Percentiles rank a stretch among this genome's conserved stretches.
These are phyloP conservation scores for Polydrusus pterygomalis DNA, from an alignment of 2,888 invertebrate species.

Conservation along the genomic window DNA sequence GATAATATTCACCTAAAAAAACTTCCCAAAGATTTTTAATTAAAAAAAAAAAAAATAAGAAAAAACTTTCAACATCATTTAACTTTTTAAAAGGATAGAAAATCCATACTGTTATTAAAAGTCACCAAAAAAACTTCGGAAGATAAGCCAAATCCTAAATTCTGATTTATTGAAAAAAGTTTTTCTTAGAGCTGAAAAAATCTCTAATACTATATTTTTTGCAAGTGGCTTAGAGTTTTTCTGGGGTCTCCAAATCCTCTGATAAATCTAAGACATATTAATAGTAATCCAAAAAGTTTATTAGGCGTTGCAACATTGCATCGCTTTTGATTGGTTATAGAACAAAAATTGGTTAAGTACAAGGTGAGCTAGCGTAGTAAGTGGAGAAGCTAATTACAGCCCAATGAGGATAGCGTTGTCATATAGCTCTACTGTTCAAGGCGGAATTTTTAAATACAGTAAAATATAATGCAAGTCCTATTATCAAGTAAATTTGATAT, in stretches of 20 bases:
- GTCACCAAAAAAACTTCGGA: background rate
- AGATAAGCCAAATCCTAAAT: constrained; percentile 1
- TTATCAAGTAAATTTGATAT: no score
- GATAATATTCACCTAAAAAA: no score
- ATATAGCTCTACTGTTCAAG: no score
- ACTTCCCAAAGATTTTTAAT: background rate
- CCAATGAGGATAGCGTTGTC: no score
- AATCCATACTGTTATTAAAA: background rate
- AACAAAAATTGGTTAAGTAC: no score
- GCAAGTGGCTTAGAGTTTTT: constrained; percentile 7
- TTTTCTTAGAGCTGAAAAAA: constrained; percentile 12
- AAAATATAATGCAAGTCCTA: no score
- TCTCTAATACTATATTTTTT: constrained; percentile 1
- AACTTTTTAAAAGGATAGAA: background rate
- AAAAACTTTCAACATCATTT: background rate
- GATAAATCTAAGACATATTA: constrained; percentile 3
- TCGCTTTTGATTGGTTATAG: no score
- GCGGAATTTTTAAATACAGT: no score
- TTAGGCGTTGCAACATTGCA: background rate
- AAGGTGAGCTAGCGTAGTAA: no score
- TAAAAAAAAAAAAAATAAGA: background rate
- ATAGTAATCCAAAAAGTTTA: background rate
- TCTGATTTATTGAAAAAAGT: constrained; percentile 22
- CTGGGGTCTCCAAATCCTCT: background rate
- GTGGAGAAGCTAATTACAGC: no score